Evolutionary conservation across 1,140 invertebrate species (phyloP).

Genomic region (Anastrepha obliqua): DNA sequence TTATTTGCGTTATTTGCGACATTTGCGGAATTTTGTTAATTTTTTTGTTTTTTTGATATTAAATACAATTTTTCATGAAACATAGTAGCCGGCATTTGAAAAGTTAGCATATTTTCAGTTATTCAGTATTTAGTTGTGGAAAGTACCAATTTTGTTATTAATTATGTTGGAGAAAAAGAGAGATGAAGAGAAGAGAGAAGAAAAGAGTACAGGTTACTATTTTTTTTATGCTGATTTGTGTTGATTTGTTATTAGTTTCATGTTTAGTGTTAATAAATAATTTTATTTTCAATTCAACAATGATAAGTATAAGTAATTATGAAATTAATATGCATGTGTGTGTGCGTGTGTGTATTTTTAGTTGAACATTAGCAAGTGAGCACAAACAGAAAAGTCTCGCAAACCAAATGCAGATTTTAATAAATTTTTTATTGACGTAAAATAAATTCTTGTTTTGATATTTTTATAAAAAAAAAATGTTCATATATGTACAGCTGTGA

Average conservation of each 20-base stretch:
- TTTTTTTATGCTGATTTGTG: background rate
- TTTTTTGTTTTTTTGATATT: conserved; percentile 24
- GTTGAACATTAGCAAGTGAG: too few relatives aligned
- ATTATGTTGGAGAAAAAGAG: conserved; percentile 55
- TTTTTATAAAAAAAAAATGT: too few relatives aligned
- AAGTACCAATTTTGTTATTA: background rate
- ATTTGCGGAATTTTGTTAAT: conserved; percentile 55
- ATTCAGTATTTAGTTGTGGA: background rate
- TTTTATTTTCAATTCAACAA: background rate
- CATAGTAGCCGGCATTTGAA: conserved; percentile 32
- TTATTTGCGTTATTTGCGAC: background rate
- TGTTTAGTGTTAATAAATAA: conserved; percentile 1
- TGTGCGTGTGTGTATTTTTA: too few relatives aligned
- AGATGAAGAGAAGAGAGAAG: conserved; percentile 59
- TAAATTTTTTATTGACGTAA: too few relatives aligned
- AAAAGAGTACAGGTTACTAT: conserved; percentile 36
- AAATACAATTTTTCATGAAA: conserved; percentile 30
- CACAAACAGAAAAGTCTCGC: too few relatives aligned
- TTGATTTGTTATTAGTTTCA: background rate
- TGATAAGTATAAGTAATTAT: background rate
- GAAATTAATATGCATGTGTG: too few relatives aligned
- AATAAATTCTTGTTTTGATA: too few relatives aligned
- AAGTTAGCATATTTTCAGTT: conserved; percentile 8
- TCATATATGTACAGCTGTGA: too few relatives aligned
- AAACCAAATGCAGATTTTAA: too few relatives aligned